Base-by-base conservation (phyloP, 2,113 vertebrate species). In the Todiramphus chloris region DNA sequence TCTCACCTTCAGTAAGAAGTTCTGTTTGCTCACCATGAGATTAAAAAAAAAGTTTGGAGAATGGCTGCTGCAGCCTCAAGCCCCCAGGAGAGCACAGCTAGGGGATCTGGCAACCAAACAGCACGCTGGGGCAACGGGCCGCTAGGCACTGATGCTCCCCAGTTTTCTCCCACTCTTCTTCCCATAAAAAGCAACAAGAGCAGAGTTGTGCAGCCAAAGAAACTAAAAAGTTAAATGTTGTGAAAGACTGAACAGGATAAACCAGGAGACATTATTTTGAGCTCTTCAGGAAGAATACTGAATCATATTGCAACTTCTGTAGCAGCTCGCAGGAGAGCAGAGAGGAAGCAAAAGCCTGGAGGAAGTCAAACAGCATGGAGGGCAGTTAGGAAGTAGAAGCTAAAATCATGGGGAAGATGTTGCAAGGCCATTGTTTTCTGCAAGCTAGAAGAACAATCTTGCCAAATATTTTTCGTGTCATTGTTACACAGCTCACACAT, bases 241-340 rank as follows among this genome's bases (percentile, higher is more conserved):
- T 72, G 77, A 84, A 94, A 95, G 81, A 51, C n/a, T 44, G 23
- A 72, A 56, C 46, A 92, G 80, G 66, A 75, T 84, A 85, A 67
- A 72, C 1, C 68, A 93, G 31, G 89, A 89, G 33, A 69, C 20
- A 30, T 83, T 94, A 92, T 89, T 96, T 67, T 84, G 68, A 90
- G 90, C 73, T 72, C 68, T 72, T 87, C 83, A 94, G 79, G 85
- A 95, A 90, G 76, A 96, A 70, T 90, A 91, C 17, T 64, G 78
- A 93, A 95, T 94, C 92, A 83, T 86, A 33, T 9, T 64, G 69
- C 69, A 89, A 83, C 79, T 96, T 90, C 68, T 95, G 72, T 18
- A 72, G 82, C 58, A 44, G 83, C 68, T 86, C 16, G 78, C 67
- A 75, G 46, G 43, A 51, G 46, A 78, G 73, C 28, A 77, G 83